Evolutionary conservation across 2,113 vertebrate genomes (phyloP).

Genomic region (Tonatia bakeri): DNA sequence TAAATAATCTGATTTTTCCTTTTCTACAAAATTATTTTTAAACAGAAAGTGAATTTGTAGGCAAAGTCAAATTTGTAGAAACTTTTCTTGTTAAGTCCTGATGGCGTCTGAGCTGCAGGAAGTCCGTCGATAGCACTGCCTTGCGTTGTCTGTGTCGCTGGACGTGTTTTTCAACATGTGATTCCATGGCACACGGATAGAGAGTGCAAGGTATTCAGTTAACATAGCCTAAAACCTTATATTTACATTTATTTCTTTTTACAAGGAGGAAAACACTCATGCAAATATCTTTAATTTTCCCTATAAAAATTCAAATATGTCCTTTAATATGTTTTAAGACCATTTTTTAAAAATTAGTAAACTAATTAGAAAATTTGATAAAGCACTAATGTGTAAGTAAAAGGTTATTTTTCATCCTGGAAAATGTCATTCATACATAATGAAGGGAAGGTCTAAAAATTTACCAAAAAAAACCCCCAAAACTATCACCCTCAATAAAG

Average conservation of each 20-base stretch:
- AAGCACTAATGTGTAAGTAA: not conserved
- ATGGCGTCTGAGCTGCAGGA: not conserved
- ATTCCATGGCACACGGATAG: not conserved
- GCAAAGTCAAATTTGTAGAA: not conserved
- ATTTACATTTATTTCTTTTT: not conserved
- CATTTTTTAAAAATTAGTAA: not conserved
- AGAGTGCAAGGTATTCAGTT: not conserved
- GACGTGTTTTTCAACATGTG: not conserved
- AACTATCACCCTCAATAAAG: not conserved
- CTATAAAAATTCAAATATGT: not conserved
- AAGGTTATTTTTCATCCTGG: not conserved
- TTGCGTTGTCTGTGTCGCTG: not conserved
- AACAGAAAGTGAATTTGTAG: not conserved
- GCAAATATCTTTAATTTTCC: not conserved
- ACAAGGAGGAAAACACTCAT: not conserved
- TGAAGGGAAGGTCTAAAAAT: not conserved
- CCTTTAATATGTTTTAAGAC: not conserved
- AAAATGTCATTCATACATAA: constrained; percentile 12
- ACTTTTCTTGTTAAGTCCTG: not conserved
- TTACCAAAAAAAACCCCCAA: not conserved
- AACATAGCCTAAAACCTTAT: not conserved
- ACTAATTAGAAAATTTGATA: not conserved
- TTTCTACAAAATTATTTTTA: not conserved
- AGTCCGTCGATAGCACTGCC: not conserved
- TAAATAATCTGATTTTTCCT: not conserved